Conservation (phyloP, 2,888 invertebrate species). For the Amaurobius ferox region DNA sequence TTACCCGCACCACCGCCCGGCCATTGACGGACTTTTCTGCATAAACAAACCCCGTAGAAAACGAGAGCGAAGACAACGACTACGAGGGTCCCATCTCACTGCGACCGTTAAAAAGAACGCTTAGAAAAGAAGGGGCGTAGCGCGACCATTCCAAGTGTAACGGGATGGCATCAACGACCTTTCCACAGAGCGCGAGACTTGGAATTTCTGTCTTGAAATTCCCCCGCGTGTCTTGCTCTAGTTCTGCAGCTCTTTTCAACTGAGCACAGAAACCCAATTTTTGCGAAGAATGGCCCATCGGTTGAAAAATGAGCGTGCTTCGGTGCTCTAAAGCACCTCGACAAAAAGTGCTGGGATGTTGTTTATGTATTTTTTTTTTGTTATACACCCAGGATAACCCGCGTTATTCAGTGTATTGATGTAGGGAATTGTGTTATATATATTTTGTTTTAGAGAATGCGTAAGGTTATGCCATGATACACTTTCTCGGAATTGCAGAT, state of each 20-base stretch:
- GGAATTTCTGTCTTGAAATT: neutral
- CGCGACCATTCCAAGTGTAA: neutral
- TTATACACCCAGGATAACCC: neutral
- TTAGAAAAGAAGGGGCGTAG: neutral
- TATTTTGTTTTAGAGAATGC: neutral
- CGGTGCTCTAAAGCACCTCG: neutral
- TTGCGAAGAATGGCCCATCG: neutral
- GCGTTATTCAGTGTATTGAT: neutral
- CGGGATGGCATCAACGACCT: constrained; percentile 8
- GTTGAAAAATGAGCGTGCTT: neutral
- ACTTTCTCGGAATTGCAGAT: too few species aligned
- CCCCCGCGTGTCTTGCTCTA: neutral
- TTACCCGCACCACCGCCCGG: neutral
- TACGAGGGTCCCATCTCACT: neutral
- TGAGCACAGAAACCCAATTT: constrained; percentile 3
- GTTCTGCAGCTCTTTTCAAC: neutral
- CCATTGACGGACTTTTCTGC: neutral
- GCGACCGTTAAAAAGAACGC: neutral
- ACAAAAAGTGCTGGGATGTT: constrained; percentile 4
- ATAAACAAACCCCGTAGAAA: neutral
- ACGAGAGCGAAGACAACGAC: constrained; percentile 7
- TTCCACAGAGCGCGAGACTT: neutral
- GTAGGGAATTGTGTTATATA: neutral
- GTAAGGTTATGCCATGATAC: too few species aligned
- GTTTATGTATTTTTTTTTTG: neutral